Percentiles rank a stretch among this genome's conserved stretches.
Evolutionary conservation across 2,888 invertebrate species (phyloP).

Genomic region (Ischnura elegans): DNA sequence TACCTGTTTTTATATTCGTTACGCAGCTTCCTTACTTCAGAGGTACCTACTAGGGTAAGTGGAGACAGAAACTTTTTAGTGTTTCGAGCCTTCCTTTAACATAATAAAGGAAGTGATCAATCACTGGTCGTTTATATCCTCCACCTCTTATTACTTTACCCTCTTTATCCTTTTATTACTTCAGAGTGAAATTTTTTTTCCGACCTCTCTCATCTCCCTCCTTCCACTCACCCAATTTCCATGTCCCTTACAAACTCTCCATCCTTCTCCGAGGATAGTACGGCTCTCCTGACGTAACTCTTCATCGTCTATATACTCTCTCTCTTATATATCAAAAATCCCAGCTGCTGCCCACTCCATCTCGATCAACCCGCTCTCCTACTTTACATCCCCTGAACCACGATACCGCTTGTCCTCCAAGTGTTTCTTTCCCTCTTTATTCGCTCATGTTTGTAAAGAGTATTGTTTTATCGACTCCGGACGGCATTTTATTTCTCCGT

Average conservation of each 20-base stretch:
- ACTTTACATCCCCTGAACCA: neutral
- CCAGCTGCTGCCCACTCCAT: neutral
- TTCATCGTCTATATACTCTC: neutral
- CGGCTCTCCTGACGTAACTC: neutral
- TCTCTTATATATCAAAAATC: neutral
- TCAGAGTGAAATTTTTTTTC: neutral
- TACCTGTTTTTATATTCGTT: neutral
- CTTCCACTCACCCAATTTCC: neutral
- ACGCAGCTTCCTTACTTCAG: neutral
- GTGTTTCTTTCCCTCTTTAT: neutral
- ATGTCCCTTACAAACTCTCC: neutral
- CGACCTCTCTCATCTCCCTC: neutral
- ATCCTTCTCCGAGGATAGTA: neutral
- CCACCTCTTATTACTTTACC: neutral
- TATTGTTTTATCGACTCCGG: neutral
- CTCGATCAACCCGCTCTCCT: neutral
- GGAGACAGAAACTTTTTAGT: neutral
- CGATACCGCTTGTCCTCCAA: neutral
- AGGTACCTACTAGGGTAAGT: neutral
- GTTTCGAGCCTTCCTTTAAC: neutral
- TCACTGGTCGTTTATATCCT: neutral
- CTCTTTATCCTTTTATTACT: neutral
- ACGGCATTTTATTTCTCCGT: neutral
- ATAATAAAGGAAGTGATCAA: slow-evolving; percentile 1
- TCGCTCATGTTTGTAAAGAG: neutral